A percentile compares a stretch with the other conserved stretches of the same genome.
These are phyloP conservation scores for Drepana arcuata DNA, from an alignment of 1,140 invertebrate species.

Conservation along the genomic window DNA sequence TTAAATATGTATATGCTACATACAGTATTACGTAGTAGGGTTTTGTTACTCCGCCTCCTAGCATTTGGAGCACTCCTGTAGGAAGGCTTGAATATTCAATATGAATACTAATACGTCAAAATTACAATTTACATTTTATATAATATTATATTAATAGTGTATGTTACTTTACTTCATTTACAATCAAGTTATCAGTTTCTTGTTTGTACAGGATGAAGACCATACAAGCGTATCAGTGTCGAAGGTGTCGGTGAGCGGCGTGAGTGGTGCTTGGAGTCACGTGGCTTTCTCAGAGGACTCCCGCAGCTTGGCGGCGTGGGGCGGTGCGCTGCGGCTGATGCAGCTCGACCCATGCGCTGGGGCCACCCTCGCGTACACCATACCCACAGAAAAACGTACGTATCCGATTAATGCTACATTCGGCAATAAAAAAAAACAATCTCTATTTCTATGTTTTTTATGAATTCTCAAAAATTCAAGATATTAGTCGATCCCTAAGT, in stretches of 20 bases:
- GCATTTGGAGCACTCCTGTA: background rate
- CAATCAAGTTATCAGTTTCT: background rate
- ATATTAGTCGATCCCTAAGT: background rate
- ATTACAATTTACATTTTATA: background rate
- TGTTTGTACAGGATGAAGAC: conserved; percentile 38
- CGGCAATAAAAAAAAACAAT: background rate
- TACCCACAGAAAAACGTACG: conserved; percentile 49
- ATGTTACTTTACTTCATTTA: background rate
- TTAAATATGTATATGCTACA: no score
- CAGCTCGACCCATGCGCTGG: conserved; percentile 54
- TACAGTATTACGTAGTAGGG: no score
- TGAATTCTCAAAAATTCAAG: no score
- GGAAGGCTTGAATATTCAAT: background rate
- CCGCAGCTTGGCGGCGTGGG: conserved; percentile 34
- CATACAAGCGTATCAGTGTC: conserved; percentile 50
- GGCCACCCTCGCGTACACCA: conserved; percentile 40
- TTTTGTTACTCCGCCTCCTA: no score
- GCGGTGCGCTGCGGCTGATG: conserved; percentile 35
- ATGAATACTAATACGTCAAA: background rate
- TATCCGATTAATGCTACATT: conserved; percentile 15
- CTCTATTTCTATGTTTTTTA: background rate
- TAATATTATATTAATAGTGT: background rate
- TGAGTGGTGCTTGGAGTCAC: conserved; percentile 53
- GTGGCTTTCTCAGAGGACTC: conserved; percentile 64
- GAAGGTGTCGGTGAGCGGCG: conserved; percentile 57